These are phyloP conservation scores for Rhynchotus rufescens DNA, from an alignment of 2,797 vertebrate species.

Conservation along the genomic window DNA sequence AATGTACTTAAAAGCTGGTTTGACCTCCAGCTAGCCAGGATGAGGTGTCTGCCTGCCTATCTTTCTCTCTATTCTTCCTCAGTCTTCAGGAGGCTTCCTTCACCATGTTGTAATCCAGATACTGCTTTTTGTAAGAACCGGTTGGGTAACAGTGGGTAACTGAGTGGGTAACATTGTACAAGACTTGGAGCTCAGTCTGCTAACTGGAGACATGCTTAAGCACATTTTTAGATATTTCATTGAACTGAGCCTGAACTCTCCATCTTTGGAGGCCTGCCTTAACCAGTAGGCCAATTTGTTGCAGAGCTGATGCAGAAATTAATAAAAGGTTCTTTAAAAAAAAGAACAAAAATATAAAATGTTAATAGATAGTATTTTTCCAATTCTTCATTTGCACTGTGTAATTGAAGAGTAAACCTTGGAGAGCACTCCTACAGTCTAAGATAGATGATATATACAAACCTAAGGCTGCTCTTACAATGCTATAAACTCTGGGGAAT, in stretches of 20 bases:
- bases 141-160: neutral
- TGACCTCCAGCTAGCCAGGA: neutral
- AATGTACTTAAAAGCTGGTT: neutral
- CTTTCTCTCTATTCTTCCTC: neutral
- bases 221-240: neutral
- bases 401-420: constrained; percentile 48
- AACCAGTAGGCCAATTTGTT: neutral
- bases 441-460: constrained; percentile 43
- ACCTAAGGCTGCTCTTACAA: constrained; percentile 20
- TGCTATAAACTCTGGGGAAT: constrained; percentile 22
- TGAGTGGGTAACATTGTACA: neutral
- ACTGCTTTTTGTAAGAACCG: neutral
- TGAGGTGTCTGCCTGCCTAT: neutral
- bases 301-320: neutral
- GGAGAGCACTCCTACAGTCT: constrained; percentile 33
- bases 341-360: neutral
- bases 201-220: neutral
- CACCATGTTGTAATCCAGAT: neutral
- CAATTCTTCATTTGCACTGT: constrained; percentile 24
- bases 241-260: neutral
- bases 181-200: neutral
- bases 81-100: neutral
- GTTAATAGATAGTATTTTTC: neutral
- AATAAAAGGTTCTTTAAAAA: neutral
- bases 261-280: neutral